phyloP scores from a whole-genome alignment of 2,797 vertebrate genomes.

The Lagorchestes hirsutus region DNA sequence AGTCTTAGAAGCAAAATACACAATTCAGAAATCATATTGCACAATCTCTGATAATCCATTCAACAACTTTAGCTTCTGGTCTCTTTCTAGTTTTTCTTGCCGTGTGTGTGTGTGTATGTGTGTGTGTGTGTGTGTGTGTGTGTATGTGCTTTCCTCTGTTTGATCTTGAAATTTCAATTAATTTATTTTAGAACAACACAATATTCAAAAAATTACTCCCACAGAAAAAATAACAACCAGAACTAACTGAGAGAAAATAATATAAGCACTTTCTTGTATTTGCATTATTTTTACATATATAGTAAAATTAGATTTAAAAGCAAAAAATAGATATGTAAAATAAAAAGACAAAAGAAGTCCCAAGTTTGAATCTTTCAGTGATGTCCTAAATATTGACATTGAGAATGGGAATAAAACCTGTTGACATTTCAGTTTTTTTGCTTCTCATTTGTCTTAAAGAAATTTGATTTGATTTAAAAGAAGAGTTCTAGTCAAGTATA shows the following conservation, averaged over 20 bases:
- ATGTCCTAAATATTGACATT: background rate
- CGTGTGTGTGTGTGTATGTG: no score
- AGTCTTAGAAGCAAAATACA: background rate
- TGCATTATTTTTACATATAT: background rate
- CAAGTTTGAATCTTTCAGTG: background rate
- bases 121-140: no score
- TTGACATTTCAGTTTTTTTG: background rate
- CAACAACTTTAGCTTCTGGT: background rate
- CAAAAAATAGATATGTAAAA: background rate
- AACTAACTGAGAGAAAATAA: background rate
- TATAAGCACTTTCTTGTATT: background rate
- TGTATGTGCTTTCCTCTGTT: background rate
- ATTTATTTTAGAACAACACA: background rate
- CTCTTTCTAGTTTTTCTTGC: background rate
- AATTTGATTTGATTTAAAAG: background rate
- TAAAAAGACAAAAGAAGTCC: background rate
- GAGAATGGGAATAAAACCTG: background rate
- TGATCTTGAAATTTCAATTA: background rate
- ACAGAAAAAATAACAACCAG: background rate
- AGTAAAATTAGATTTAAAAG: background rate
- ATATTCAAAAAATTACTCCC: background rate
- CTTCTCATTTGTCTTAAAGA: background rate
- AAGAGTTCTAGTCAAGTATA: background rate
- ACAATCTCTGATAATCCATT: background rate
- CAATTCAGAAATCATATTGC: background rate